Evolutionary conservation across 2,113 vertebrate genomes (phyloP), one percentile per base, ranked within the genome.

Genomic region (Carassius auratus): DNA sequence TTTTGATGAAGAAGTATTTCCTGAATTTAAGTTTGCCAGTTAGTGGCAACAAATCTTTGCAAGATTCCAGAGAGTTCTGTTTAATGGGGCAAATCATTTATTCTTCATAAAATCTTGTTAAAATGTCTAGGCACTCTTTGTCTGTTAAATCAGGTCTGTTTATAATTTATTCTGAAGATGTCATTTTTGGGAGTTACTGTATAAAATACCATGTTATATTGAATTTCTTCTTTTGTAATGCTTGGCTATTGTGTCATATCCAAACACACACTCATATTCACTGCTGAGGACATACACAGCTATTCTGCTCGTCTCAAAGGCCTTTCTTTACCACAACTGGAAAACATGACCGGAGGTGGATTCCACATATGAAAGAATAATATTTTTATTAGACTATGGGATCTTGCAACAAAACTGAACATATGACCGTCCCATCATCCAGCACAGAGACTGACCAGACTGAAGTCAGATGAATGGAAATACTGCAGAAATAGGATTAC

Each of bases 301-400:
- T n/a, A 21, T 21, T 52, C 42, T 82, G 74, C 48, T 30, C 17
- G 1, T 57, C 75, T 76, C 50, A 52, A 36, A 55, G 15, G 23
- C 23, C 17, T 48, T 68, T 68, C 42, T 19, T 13, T 1, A 10
- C 9, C 59, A 48, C 75, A 30, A 19, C 75, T 76, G 17, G 21
- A 33, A 81, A 83, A 69, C 45, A 69, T 45, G 64, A 59, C 62
- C 62, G 3, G 17, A 17, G 62, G n/a, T 30, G 23, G 23, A 66
- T 81, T 50, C 61, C 64, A 55, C 23, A 66, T 66, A 82, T 82
- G 45, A 82, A 82, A 69, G 79, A 33, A 81, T 48, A 81, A 81
- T 26, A 81, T 81, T 50, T 33, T 33, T 77, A 81, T 68, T 68
- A 23, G 59, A 81, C 42, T 62, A 81, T 1, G 4, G 17, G 62